These are phyloP conservation scores for Ceriagrion tenellum DNA, from an alignment of 2,888 invertebrate species.

Conservation along the genomic window DNA sequence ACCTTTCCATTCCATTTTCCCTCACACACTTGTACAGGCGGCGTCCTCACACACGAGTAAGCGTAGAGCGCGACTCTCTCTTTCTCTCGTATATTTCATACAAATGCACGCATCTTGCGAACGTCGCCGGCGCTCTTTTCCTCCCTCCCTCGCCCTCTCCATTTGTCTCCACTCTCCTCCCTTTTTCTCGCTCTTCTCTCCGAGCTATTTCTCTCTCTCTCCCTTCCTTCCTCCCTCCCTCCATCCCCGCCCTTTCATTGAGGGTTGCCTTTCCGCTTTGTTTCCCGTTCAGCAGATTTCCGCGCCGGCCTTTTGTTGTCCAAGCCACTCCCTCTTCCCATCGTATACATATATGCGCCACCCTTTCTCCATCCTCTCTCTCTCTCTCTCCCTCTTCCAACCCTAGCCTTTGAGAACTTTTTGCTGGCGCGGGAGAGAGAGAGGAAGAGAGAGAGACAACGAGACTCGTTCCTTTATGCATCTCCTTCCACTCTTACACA, in stretches of 20 bases:
- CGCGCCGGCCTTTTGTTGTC: not conserved
- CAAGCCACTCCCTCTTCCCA: too few species aligned
- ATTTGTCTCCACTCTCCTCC: not conserved
- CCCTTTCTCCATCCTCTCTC: too few species aligned
- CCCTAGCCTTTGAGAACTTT: not conserved
- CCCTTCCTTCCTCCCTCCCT: not conserved
- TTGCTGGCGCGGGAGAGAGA: not conserved
- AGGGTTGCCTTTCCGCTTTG: not conserved
- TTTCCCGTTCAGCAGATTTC: conserved; percentile 36
- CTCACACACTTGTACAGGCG: not conserved
- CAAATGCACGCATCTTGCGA: conserved; percentile 9
- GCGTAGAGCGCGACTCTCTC: not conserved
- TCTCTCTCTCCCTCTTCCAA: not conserved
- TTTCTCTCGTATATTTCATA: not conserved
- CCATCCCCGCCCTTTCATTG: not conserved
- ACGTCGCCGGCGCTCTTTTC: not conserved
- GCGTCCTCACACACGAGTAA: not conserved
- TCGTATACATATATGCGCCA: not conserved
- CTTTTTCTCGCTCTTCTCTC: not conserved
- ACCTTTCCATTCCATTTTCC: not conserved
- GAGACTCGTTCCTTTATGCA: not conserved
- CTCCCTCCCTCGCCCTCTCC: not conserved
- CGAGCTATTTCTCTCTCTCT: not conserved
- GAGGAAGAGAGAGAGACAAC: not conserved
- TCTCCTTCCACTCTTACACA: not conserved